Base-by-base conservation (phyloP, 2,888 invertebrate species). In the Nipponacmea schrenckii region DNA sequence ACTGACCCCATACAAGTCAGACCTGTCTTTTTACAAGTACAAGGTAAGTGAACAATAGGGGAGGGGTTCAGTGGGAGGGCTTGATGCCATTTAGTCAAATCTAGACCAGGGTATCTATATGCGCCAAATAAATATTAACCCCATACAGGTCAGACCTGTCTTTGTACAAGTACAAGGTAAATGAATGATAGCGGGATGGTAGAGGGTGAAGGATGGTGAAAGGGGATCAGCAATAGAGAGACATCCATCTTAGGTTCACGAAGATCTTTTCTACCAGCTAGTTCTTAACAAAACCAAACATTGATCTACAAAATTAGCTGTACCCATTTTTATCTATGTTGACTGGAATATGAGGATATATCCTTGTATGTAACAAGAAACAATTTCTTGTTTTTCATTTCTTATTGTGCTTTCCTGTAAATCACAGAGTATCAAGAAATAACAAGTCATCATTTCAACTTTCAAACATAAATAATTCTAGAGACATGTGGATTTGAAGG, bases 71-170 rank as follows among this genome's bases (percentile, higher is more conserved):
- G 56, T 26, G 56, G 2, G 7, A 24, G n/a, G n/a, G 56, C 3
- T 8, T 4, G n/a, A 27, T 74, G 84, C 50, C 78, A 79, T n/a
- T n/a, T n/a, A 56, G 83, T 86, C 14, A 76, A 78, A 26, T 77
- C 76, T 17, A 71, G 87, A 88, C 73, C 76, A 80, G 50, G 88
- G 88, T 2, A 80, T 79, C 27, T 88, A 88, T 78, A 80, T 81
- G 63, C 88, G 88, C 69, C 85, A 85, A 70, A 82, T 87, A 56
- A 87, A 86, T 80, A 86, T 87, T 2, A 70, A 79, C 46, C 88
- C 87, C 1, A 80, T 83, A n/a, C 85, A 84, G 76, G 82, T 80
- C 69, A 85, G 85, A 71, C 76, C 81, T n/a, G 81, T 88, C 66
- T 68, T 76, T 62, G 80, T 88, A 12, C 74, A 78, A 70, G 86